Base-by-base conservation (phyloP, 2,113 vertebrate genomes). In the Myiagra hebetior region DNA sequence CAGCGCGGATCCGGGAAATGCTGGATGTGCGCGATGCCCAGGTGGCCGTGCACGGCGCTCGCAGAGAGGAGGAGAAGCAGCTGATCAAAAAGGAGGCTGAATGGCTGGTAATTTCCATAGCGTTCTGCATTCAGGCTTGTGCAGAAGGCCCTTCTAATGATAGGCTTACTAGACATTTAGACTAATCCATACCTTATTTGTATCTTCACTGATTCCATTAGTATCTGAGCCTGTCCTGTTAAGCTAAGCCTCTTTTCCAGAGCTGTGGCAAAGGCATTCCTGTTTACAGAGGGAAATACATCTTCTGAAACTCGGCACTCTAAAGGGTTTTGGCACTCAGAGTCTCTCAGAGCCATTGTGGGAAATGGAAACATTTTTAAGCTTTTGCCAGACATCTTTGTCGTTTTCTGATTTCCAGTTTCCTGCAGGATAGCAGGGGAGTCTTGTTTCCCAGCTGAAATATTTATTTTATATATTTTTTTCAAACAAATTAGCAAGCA, bases 71-170 rank as follows among this genome's bases (percentile, higher is more conserved):
- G 19, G 87, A 28, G 0, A 97, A 68, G 87, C 47, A 67, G 65
- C 97, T 98, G 73, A 98, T 98, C 59, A 97, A 98, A 33, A 98
- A 99, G 80, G 99, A 99, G 90, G 98, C 98, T 1, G 87, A 55
- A 22, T 52, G 98, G 28, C 78, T 98, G 98, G 99, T 99, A 96
- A 97, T 41, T 81, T 46, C 57, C 60, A 1, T 5, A 8, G 41
- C 2, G 7, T 31, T 64, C 55, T 76, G n/a, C 15, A 23, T 35
- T 8, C 13, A 15, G 27, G 4, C 6, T 11, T 31, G 12, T 56
- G 6, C 37, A 8, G 50, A 52, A 77, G 76, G 78, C 49, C 24
- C 7, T 26, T 26, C 65, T 84, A 35, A 50, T 44, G 87, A 46
- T 3, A 39, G 84, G 73, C 68, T 96, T 93, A 67, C 20, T 7